These are phyloP conservation scores for Siniperca obscura DNA, from an alignment of 2,797 vertebrate genomes.

Conservation along the genomic window DNA sequence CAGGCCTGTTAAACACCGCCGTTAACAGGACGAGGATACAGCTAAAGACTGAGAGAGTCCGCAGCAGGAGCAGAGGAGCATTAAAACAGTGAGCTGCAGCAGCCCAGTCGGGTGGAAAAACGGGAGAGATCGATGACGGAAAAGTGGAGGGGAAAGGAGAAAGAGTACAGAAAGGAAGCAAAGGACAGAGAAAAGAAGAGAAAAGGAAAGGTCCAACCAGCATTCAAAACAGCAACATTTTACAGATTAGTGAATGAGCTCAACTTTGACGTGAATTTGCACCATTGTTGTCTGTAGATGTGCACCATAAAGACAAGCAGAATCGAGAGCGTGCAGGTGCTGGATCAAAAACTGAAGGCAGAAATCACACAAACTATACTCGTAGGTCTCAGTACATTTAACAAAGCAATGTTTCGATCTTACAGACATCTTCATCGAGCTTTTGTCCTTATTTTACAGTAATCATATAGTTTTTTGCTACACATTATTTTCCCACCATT, in stretches of 20 bases:
- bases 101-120: slow-evolving; percentile 1
- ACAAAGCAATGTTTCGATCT: neutral
- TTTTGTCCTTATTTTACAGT: neutral
- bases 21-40: slow-evolving; percentile 21
- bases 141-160: neutral
- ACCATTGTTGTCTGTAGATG: neutral
- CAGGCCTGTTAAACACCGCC: slow-evolving; percentile 30
- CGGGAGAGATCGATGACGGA: slow-evolving; percentile 6
- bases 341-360: too few relatives aligned
- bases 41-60: neutral
- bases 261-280: neutral
- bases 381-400: too few relatives aligned
- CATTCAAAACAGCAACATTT: neutral
- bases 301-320: neutral
- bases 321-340: neutral
- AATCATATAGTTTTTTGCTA: too few relatives aligned
- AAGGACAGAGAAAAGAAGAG: too few relatives aligned
- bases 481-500: neutral
- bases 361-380: too few relatives aligned
- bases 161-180: neutral
- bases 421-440: neutral
- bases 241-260: neutral
- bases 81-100: slow-evolving; percentile 1
- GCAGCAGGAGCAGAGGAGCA: neutral
- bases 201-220: neutral